Evolutionary conservation across 2,113 vertebrate species (phyloP), one percentile per base, ranked within the genome.

Genomic region (Perca schrenkii): DNA sequence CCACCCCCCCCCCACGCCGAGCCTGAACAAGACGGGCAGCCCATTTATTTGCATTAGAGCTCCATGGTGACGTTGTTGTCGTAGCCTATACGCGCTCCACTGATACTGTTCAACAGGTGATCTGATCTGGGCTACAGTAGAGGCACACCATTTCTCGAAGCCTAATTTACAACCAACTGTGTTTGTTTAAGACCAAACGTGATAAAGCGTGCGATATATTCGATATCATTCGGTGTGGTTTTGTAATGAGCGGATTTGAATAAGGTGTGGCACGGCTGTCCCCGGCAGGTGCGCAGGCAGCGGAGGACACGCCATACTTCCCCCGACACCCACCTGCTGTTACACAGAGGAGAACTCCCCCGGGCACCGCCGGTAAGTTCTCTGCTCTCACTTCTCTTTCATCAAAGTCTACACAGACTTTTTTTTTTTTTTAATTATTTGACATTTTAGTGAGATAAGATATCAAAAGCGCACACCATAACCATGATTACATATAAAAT

Each of bases 281-380:
- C 52, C 49, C 50, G 52, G 17, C 83, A 91, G 82, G 86, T 89
- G 69, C 62, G 71, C 85, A 86, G 82, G 60, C 79, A 83, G 58
- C 12, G 47, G 83, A 85, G 87, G 49, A 50, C 54, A 65, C 6
- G 5, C 7, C 25, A 1, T 11, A 31, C 40, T 34, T 10, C 6
- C 15, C 15, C 4, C 11, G 2, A 47, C 66, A 6, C 16, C 40
- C 21, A 4, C 28, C 28, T 2, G 78, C 60, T 50, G 34, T 7
- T 8, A 25, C 65, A 54, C 40, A 6, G 57, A 77, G 40, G 60
- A 71, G 50, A 65, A 17, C 6, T 17, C 36, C 46, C 47, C 21
- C 2, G 3, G 31, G 14, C 31, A 28, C 22, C 3, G 4, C 21
- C 14, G 79, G 84, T 86, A 56, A 66, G 65, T 58, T 21, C 40